Percentiles rank a stretch among this genome's conserved stretches.
phyloP scores from a whole-genome alignment of 2,113 vertebrate genomes.

The Anhinga rufa region DNA sequence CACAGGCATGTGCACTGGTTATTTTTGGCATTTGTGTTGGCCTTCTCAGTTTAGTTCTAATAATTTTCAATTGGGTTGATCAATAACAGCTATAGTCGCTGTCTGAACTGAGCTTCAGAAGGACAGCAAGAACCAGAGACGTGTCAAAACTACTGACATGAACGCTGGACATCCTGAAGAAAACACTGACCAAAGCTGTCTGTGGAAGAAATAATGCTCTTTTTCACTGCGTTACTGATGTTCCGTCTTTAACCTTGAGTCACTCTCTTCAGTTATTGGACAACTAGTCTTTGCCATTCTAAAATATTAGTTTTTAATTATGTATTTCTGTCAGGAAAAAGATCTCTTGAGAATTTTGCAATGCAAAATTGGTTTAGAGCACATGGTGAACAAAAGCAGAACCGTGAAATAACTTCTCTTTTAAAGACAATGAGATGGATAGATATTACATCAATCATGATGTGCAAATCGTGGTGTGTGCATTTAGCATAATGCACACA shows the following conservation, averaged over 20 bases:
- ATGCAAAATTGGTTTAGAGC: neutral
- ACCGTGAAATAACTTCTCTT: neutral
- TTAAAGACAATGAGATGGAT: neutral
- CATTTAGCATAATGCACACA: neutral
- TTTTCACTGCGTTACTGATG: neutral
- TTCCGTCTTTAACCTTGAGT: neutral
- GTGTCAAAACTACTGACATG: neutral
- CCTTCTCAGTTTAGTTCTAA: conserved; percentile 80
- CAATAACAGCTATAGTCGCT: neutral
- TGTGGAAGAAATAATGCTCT: neutral
- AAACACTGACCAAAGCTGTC: neutral
- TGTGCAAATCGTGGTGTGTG: neutral
- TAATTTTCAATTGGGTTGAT: conserved; percentile 79
- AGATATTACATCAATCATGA: neutral
- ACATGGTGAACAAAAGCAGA: neutral
- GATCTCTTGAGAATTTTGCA: neutral
- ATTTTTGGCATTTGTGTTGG: conserved; percentile 85
- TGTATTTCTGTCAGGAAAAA: neutral
- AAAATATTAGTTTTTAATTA: neutral
- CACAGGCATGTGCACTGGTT: conserved; percentile 82
- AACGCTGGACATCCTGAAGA: neutral
- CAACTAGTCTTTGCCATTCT: neutral
- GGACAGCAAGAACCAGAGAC: neutral
- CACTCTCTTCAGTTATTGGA: neutral
- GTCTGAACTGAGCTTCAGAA: neutral